phyloP scores from a whole-genome alignment of 1,140 invertebrate species.

The Trichoplusia ni region DNA sequence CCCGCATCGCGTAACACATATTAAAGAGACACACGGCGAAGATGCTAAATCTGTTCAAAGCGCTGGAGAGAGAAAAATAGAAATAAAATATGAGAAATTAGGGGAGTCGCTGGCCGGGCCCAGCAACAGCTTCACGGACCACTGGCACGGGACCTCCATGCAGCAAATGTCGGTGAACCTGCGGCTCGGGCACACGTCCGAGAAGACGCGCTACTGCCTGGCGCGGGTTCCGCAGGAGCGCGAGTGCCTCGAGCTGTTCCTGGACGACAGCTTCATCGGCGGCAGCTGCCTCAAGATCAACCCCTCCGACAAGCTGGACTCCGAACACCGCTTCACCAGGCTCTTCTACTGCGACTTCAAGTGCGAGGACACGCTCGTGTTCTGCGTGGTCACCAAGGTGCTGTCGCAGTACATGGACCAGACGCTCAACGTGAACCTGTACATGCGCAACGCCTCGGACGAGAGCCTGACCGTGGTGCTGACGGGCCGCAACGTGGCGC shows the following conservation, averaged over 20 bases:
- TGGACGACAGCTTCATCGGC: slow-evolving; percentile 63
- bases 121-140: neutral
- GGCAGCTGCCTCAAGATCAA: slow-evolving; percentile 64
- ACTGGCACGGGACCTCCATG: slow-evolving; percentile 38
- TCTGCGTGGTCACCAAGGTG: slow-evolving; percentile 65
- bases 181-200: slow-evolving; percentile 31
- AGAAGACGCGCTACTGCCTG: slow-evolving; percentile 43
- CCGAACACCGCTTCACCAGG: slow-evolving; percentile 47
- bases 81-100: no score
- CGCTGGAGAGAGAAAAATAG: no score
- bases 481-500: slow-evolving; percentile 41
- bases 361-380: slow-evolving; percentile 45
- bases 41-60: no score
- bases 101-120: neutral
- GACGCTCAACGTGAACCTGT: slow-evolving; percentile 54
- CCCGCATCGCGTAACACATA: no score
- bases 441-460: slow-evolving; percentile 21
- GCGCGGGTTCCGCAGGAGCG: slow-evolving; percentile 49
- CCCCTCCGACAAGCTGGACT: slow-evolving; percentile 48
- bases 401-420: slow-evolving; percentile 44
- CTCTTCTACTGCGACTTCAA: slow-evolving; percentile 66
- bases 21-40: no score
- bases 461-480: slow-evolving; percentile 42
- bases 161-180: slow-evolving; percentile 47
- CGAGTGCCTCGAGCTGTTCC: slow-evolving; percentile 61